A percentile compares a stretch with the other conserved stretches of the same genome.
Evolutionary conservation across 2,888 invertebrate genomes (phyloP).

Genomic region (Melanchra persicariae): DNA sequence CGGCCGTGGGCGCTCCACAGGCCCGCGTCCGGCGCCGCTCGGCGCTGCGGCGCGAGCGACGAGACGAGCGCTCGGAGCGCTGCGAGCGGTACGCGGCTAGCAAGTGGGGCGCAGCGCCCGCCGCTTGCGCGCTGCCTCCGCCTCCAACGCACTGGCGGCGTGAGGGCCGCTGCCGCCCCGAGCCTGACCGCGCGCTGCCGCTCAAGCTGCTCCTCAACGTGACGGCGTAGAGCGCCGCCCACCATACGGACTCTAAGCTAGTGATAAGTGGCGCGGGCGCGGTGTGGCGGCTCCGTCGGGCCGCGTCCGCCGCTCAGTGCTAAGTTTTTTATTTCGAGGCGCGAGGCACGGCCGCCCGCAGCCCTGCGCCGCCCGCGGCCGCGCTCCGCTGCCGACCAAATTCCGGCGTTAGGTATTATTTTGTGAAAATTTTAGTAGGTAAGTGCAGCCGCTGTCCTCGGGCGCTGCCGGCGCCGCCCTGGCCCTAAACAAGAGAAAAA

Average conservation of each 20-base stretch:
- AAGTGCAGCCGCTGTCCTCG: slow-evolving; percentile 78
- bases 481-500: slow-evolving; percentile 83
- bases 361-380: slow-evolving; percentile 83
- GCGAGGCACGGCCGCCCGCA: slow-evolving; percentile 77
- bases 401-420: slow-evolving; percentile 91
- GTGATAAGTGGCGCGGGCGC: slow-evolving; percentile 82
- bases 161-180: slow-evolving; percentile 86
- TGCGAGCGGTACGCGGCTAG: slow-evolving; percentile 92
- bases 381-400: slow-evolving; percentile 81
- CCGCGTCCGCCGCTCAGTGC: slow-evolving; percentile 80
- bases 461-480: slow-evolving; percentile 69
- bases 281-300: slow-evolving; percentile 71
- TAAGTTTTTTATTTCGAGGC: slow-evolving; percentile 88
- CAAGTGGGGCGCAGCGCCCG: slow-evolving; percentile 96
- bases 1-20: slow-evolving; percentile 67
- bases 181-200: slow-evolving; percentile 90
- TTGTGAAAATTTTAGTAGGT: slow-evolving; percentile 90
- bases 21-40: slow-evolving; percentile 78
- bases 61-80: slow-evolving; percentile 80
- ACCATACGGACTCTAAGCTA: slow-evolving; percentile 80
- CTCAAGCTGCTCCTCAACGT: slow-evolving; percentile 92
- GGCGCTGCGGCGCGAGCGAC: slow-evolving; percentile 66
- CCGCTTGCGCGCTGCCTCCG: slow-evolving; percentile 94
- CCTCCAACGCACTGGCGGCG: slow-evolving; percentile 95
- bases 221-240: slow-evolving; percentile 79